Evolutionary conservation across 2,888 invertebrate genomes (phyloP).

Genomic region (Apotomis turbidana): DNA sequence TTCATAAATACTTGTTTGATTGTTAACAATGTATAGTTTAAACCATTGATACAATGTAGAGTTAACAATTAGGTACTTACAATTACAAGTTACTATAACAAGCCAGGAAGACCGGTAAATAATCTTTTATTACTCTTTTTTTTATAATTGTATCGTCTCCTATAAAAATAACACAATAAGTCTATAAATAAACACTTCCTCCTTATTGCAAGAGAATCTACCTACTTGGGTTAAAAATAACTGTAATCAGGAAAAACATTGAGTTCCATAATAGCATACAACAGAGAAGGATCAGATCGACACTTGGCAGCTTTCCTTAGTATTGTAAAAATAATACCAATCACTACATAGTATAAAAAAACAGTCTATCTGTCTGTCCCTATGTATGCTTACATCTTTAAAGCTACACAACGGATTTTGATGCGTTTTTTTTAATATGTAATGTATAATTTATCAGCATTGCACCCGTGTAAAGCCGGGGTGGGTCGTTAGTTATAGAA

Average conservation of each 20-base stretch:
- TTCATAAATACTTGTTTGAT: no score
- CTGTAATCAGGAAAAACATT: slow-evolving; percentile 15
- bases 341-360: neutral
- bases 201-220: neutral
- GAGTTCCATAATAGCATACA: neutral
- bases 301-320: slow-evolving; percentile 10
- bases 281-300: neutral
- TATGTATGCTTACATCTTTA: no score
- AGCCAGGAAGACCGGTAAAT: neutral
- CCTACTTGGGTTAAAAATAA: slow-evolving; percentile 10
- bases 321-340: slow-evolving; percentile 7
- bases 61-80: no score
- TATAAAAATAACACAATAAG: neutral
- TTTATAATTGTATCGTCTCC: neutral
- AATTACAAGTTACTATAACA: neutral
- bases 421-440: no score
- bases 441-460: no score
- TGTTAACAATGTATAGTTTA: no score
- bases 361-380: no score
- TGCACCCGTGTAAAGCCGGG: no score
- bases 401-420: no score
- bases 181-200: slow-evolving; percentile 25
- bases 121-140: no score
- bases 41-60: no score
- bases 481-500: no score